Base-by-base conservation (phyloP, 1,140 invertebrate genomes). In the Brachionus asplanchnoidis region DNA sequence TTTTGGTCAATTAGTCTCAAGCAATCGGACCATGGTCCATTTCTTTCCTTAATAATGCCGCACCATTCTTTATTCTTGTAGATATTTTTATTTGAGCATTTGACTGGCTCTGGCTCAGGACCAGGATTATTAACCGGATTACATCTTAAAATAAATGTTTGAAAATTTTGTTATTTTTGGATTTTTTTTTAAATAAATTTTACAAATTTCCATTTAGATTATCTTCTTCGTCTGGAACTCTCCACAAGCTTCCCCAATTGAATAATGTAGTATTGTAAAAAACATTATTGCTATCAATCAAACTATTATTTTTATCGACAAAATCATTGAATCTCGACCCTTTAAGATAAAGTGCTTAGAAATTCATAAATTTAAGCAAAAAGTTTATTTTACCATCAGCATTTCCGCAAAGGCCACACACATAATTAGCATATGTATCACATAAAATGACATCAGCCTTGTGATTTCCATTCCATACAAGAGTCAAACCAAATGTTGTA, bases 361-460 rank as follows among this genome's bases (percentile, higher is more conserved):
- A 12, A 56, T 26, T 80, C 5, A 36, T 7, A 5, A 36, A 36
- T 36, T 36, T 36, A 36, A 36, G 5, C 32, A 6, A 36, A 36
- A 36, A 7, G 6, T 36, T 36, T 0, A 7, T 36, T 7, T 36
- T 0, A 36, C 79, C 79, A 68, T 82, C 79, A 44, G 79, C 79
- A 44, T 82, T 82, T 40, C 79, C 79, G 26, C 79, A 82, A 26
- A 82, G 60, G 9, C 79, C 79, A 17, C 79, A 82, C n/a, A 82
- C 32, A 60, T 82, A 26, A 23, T 82, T 68, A 23, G 53, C 17
- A 68, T 82, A 82, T 20, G 53, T 23, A 42, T 82, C n/a, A 68
- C 79, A 82, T 26, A 82, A 20, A 44, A 17, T 23, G 9, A 82
- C 53, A 40, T 82, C 17, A 44, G 40, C 79, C 12, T 36, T 42